Base-by-base conservation (phyloP, 2,888 invertebrate genomes). In the Apomyelois bistriatella region DNA sequence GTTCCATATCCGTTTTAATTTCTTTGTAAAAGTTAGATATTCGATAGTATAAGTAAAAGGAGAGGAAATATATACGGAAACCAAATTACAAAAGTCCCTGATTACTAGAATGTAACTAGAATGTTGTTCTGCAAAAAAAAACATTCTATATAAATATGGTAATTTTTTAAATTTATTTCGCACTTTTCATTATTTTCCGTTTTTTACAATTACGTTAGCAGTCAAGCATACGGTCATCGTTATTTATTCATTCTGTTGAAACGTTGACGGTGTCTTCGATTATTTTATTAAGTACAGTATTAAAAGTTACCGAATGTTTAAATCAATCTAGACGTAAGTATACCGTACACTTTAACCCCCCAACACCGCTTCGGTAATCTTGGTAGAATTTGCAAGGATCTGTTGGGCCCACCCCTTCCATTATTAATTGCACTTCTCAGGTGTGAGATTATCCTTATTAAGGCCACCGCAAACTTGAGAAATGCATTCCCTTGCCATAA, bases 391-490 rank as follows among this genome's bases (percentile, higher is more conserved):
- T 76, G 70, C 72, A 65, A 67, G 71, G 71, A 79, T 74, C 76
- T 71, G 67, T 59, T 66, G 71, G 69, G 67, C 69, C 22, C 61
- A 72, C 55, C 61, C 66, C 68, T 65, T 88, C 74, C 83, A 89
- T 88, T 86, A 90, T 89, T 88, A 88, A 90, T 89, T 86, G 85
- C 87, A 82, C 83, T 82, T 68, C 85, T 84, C 87, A 87, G 82
- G 85, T 83, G 85, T 66, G 72, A 71, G 89, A 88, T 90, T 74
- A 90, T 88, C 89, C 86, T 82, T 85, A 85, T 82, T 89, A 87
- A 72, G 74, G 36, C 65, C 54, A 67, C 89, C 89, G 68, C 90
- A 85, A 74, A 71, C 76, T 70, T 65, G 61, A 74, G 70, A 77
- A 77, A 64, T 79, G 79, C 81, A 79, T 76, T 78, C 73, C 74